Evolutionary conservation across 2,888 invertebrate species (phyloP), one percentile per base, ranked within the genome.

Genomic region (Protodeltote pygarga): DNA sequence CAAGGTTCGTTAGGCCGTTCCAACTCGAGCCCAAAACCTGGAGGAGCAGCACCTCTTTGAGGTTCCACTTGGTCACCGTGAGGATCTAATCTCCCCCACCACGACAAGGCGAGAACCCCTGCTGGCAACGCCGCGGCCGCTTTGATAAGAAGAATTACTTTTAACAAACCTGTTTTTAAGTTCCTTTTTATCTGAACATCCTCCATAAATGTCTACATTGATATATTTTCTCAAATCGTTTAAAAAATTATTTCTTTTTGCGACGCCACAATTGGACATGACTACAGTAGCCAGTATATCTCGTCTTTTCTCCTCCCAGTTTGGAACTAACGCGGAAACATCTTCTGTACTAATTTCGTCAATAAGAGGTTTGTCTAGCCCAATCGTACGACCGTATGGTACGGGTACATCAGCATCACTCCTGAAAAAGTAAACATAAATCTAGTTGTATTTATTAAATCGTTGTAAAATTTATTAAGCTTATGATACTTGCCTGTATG

Each of bases 401-500:
- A 95, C 94, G 0, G 95, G 95, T 9, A 95, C 87, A 60, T 95
- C 95, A 1, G 95, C 91, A 53, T 94, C 93, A 73, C 85, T 91
- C 71, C 95, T 94, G 80, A 73, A 93, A 75, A 16, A 21, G n/a
- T n/a, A n/a, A n/a, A n/a, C n/a, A n/a, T n/a, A n/a, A n/a, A n/a
- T n/a, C n/a, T n/a, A n/a, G n/a, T n/a, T n/a, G n/a, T n/a, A n/a
- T n/a, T n/a, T n/a, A n/a, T n/a, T n/a, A n/a, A n/a, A n/a, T n/a
- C n/a, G n/a, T n/a, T n/a, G n/a, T n/a, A n/a, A n/a, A n/a, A n/a
- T n/a, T n/a, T n/a, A n/a, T n/a, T n/a, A n/a, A n/a, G 10, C 25
- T n/a, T n/a, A n/a, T n/a, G n/a, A n/a, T n/a, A 48, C 46, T 60
- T 75, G 95, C 93, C 93, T 90, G 73, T 94, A 95, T 1, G 93